A percentile compares a stretch with the other conserved stretches of the same genome.
Evolutionary conservation across 2,797 vertebrate genomes (phyloP).

Genomic region (Acanthurus leucopareius): DNA sequence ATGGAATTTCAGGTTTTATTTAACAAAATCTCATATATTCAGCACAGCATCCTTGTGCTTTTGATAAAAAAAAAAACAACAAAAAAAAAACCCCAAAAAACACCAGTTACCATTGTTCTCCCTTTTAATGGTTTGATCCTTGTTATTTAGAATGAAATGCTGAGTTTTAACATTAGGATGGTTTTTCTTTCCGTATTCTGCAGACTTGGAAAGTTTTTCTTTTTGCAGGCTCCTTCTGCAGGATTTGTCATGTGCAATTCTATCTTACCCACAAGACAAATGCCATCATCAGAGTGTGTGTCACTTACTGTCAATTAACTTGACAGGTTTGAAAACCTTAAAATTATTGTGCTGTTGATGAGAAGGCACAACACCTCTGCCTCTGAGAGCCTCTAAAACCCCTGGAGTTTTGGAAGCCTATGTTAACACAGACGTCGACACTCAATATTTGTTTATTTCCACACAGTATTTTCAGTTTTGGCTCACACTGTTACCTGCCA

Average conservation of each 20-base stretch:
- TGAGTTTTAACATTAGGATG: constrained; percentile 33
- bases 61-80: neutral
- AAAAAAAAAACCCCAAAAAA: no score
- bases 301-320: constrained; percentile 44
- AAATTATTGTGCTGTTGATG: constrained; percentile 42
- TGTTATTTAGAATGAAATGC: constrained; percentile 5
- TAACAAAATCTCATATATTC: constrained; percentile 21
- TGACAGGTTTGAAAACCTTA: constrained; percentile 19
- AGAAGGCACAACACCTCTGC: constrained; percentile 31
- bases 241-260: constrained; percentile 43
- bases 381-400: constrained; percentile 18
- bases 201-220: constrained; percentile 24
- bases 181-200: neutral
- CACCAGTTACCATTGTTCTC: constrained; percentile 15
- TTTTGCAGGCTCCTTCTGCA: constrained; percentile 19
- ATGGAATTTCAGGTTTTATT: constrained; percentile 7
- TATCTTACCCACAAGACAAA: constrained; percentile 38
- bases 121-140: constrained; percentile 37
- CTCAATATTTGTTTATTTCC: constrained; percentile 52
- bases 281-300: constrained; percentile 34
- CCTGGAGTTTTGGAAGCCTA: constrained; percentile 29
- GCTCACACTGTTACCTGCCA: constrained; percentile 52
- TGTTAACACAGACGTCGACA: constrained; percentile 38
- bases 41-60: neutral
- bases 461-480: constrained; percentile 41